Evolutionary conservation across 2,797 vertebrate species (phyloP).

Genomic region (Coranthus polyacanthus): DNA sequence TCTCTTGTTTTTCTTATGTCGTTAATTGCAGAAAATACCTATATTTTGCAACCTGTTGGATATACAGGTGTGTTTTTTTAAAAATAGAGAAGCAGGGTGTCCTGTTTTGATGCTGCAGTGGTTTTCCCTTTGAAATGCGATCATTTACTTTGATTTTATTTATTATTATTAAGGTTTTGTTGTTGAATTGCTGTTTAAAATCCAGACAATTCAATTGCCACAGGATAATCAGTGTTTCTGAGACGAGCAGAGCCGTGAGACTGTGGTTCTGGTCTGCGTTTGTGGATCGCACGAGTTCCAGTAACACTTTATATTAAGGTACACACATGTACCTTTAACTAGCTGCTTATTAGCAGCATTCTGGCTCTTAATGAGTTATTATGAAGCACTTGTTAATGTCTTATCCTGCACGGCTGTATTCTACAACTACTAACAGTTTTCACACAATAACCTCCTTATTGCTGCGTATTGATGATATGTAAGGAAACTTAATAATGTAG

Average conservation of each 20-base stretch:
- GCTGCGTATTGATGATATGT: too few relatives aligned
- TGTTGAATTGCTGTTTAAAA: constrained; percentile 70
- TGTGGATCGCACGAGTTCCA: neutral
- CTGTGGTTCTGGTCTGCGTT: constrained; percentile 4
- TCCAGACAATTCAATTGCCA: constrained; percentile 78
- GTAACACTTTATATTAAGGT: too few relatives aligned
- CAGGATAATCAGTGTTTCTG: constrained; percentile 80
- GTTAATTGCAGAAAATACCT: constrained; percentile 61
- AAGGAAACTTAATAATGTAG: too few relatives aligned
- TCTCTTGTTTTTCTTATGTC: constrained; percentile 63
- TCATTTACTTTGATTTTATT: constrained; percentile 71
- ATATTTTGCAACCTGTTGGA: constrained; percentile 64
- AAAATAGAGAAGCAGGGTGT: constrained; percentile 62
- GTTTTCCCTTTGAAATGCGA: constrained; percentile 59
- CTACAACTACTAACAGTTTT: too few relatives aligned
- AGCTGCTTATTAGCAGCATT: too few relatives aligned
- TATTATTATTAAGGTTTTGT: constrained; percentile 61
- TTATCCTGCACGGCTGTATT: too few relatives aligned
- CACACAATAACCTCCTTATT: too few relatives aligned
- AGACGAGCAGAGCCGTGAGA: constrained; percentile 5
- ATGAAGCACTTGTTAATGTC: too few relatives aligned
- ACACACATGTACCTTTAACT: too few relatives aligned
- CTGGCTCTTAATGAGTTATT: too few relatives aligned
- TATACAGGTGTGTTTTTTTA: constrained; percentile 30
- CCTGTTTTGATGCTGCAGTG: constrained; percentile 80